These are phyloP conservation scores for Stichodactyla mertensii DNA, from an alignment of 64 coral and sea anemone species.

Conservation along the genomic window DNA sequence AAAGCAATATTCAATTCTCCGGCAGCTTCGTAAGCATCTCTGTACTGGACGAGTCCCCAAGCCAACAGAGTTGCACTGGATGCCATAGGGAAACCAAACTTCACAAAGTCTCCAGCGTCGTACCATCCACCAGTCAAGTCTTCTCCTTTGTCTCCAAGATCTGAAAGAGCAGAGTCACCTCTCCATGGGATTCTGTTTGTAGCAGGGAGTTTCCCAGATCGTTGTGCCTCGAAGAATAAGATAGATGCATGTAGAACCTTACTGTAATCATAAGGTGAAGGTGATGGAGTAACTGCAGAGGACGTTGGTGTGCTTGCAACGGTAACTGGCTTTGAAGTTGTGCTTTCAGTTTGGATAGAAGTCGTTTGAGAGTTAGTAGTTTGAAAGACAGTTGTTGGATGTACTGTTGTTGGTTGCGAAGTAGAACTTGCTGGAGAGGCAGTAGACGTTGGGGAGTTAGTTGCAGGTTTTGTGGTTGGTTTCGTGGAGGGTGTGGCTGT, in stretches of 20 bases:
- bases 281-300: slow-evolving; percentile 29
- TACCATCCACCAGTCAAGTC: slow-evolving; percentile 94
- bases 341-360: not conserved
- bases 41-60: slow-evolving; percentile 78
- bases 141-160: slow-evolving; percentile 52
- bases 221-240: slow-evolving; percentile 89
- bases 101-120: slow-evolving; percentile 95
- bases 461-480: not conserved
- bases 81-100: slow-evolving; percentile 94
- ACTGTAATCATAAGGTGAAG: slow-evolving; percentile 43
- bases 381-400: not conserved
- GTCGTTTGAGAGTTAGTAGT: not conserved
- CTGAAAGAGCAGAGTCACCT: slow-evolving; percentile 65
- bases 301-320: not conserved
- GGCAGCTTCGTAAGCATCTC: slow-evolving; percentile 47
- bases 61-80: slow-evolving; percentile 59
- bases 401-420: not conserved
- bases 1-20: slow-evolving; percentile 63
- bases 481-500: not conserved
- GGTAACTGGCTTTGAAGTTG: slow-evolving; percentile 22
- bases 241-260: slow-evolving; percentile 78
- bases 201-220: slow-evolving; percentile 73
- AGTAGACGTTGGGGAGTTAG: not conserved
- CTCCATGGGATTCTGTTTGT: slow-evolving; percentile 87
- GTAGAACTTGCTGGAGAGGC: not conserved